Conservation (phyloP, 2,113 vertebrate genomes). For the Paratilapia polleni region DNA sequence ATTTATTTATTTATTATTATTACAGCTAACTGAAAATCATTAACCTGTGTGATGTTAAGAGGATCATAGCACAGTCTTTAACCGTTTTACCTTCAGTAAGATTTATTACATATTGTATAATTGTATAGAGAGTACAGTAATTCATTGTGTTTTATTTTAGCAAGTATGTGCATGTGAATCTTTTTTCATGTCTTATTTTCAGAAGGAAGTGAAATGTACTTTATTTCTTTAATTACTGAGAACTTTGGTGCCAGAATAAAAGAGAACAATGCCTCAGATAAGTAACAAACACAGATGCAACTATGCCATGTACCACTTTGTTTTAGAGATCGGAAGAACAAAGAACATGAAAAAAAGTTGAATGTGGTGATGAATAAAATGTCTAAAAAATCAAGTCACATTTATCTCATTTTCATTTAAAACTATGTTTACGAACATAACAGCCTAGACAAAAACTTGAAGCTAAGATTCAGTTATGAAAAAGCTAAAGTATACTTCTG, state of each 20-base stretch:
- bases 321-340: background rate
- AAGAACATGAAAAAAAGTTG: conserved; percentile 2
- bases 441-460: background rate
- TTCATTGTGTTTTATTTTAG: conserved; percentile 30
- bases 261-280: conserved; percentile 37
- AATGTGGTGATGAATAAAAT: conserved; percentile 59
- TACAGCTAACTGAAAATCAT: conserved; percentile 24
- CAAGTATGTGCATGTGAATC: conserved; percentile 45
- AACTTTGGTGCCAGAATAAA: conserved; percentile 46
- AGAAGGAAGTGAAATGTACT: conserved; percentile 39
- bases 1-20: conserved; percentile 13
- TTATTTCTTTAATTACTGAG: conserved; percentile 46
- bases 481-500: background rate
- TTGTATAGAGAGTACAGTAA: conserved; percentile 24
- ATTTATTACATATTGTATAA: conserved; percentile 20
- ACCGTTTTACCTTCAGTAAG: background rate
- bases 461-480: conserved; percentile 2
- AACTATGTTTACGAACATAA: background rate
- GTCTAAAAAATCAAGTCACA: conserved; percentile 10
- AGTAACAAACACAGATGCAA: conserved; percentile 51
- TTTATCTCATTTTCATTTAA: conserved; percentile 1
- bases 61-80: conserved; percentile 15
- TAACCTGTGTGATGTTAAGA: conserved; percentile 30
- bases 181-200: conserved; percentile 22
- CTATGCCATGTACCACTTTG: conserved; percentile 33